Conservation (phyloP, 2,113 vertebrate species). For the Hucho hucho region DNA sequence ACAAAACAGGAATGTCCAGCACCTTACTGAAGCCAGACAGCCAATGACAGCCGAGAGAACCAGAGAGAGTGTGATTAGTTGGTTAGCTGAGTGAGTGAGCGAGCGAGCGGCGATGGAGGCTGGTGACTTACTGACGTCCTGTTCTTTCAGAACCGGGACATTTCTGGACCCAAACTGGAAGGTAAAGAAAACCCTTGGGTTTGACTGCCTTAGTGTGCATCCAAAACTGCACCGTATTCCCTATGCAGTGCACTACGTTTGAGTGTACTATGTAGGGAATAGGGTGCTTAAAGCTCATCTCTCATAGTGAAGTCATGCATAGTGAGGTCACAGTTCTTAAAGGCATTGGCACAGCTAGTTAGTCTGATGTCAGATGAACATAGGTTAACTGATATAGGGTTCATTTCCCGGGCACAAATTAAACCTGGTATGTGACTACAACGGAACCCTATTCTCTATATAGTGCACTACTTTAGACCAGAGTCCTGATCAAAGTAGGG, state of each 20-base stretch:
- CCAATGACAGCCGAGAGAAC: slow-evolving; percentile 64
- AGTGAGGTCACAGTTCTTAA: slow-evolving; percentile 52
- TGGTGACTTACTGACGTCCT: slow-evolving; percentile 89
- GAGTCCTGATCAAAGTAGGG: background rate
- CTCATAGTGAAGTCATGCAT: slow-evolving; percentile 59
- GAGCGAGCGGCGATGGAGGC: slow-evolving; percentile 61
- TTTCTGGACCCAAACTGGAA: slow-evolving; percentile 95
- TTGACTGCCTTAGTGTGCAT: slow-evolving; percentile 59
- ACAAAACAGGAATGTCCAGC: slow-evolving; percentile 56
- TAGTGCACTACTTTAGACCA: no score
- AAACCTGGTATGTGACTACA: background rate
- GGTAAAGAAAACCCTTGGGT: slow-evolving; percentile 87
- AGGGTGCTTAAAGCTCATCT: slow-evolving; percentile 44
- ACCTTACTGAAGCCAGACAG: slow-evolving; percentile 65
- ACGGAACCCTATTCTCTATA: no score
- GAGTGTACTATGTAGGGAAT: no score
- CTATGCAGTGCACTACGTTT: no score
- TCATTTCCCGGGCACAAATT: background rate
- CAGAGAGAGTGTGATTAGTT: slow-evolving; percentile 49
- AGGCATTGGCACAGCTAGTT: slow-evolving; percentile 60
- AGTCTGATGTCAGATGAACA: slow-evolving; percentile 63
- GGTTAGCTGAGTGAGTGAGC: slow-evolving; percentile 51
- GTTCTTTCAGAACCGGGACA: slow-evolving; percentile 94
- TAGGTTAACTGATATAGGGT: slow-evolving; percentile 27
- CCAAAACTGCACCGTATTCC: no score